Percentiles rank a stretch among this genome's conserved stretches.
Conservation (phyloP, 1,140 invertebrate species). For the Matsumurasca onukii region DNA sequence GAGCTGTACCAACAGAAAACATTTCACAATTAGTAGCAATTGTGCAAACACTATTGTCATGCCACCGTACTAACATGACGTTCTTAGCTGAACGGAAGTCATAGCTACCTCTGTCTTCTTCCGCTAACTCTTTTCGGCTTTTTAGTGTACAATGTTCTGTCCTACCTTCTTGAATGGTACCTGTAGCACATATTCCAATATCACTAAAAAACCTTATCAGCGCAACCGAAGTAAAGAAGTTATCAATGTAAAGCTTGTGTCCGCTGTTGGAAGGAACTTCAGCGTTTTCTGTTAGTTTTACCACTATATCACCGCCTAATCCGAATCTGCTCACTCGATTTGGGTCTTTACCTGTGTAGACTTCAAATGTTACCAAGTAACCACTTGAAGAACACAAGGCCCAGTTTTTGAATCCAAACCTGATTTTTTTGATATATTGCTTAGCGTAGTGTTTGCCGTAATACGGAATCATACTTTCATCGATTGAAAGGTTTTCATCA, state of each 20-base stretch:
- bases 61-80: conserved; percentile 19
- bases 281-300: conserved; percentile 34
- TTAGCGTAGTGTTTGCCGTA: conserved; percentile 38
- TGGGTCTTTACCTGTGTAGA: conserved; percentile 33
- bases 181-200: conserved; percentile 33
- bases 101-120: conserved; percentile 24
- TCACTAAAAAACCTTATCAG: no score
- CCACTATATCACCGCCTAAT: conserved; percentile 38
- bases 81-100: conserved; percentile 24
- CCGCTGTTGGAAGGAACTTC: conserved; percentile 35
- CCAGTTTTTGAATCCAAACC: conserved; percentile 44
- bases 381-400: conserved; percentile 39
- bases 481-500: no score
- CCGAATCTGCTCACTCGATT: conserved; percentile 33
- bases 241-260: conserved; percentile 39
- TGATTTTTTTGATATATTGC: conserved; percentile 37
- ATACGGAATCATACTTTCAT: conserved; percentile 38
- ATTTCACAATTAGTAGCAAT: conserved; percentile 21
- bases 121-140: conserved; percentile 19
- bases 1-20: neutral
- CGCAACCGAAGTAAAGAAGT: conserved; percentile 34
- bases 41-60: conserved; percentile 24
- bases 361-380: conserved; percentile 42
- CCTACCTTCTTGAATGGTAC: conserved; percentile 37
- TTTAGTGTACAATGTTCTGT: conserved; percentile 31